phyloP scores from a whole-genome alignment of 1,140 invertebrate species.

The Copidosoma floridanum region DNA sequence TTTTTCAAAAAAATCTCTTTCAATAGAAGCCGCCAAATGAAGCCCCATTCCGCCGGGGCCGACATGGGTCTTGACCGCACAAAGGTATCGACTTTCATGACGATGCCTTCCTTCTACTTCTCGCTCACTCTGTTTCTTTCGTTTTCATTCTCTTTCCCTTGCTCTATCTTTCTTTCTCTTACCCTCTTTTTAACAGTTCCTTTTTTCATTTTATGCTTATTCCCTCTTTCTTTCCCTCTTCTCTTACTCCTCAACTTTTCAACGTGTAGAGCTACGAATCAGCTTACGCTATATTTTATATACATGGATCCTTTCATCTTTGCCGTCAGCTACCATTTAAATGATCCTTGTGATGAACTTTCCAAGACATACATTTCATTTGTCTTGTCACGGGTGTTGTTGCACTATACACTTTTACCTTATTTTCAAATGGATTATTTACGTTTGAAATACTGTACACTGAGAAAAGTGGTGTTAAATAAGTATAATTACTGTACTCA shows the following conservation, averaged over 20 bases:
- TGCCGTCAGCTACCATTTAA: conserved; percentile 39
- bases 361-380: conserved; percentile 45
- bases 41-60: conserved; percentile 19
- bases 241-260: conserved; percentile 3
- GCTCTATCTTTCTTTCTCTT: conserved; percentile 30
- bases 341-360: conserved; percentile 39
- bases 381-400: conserved; percentile 47
- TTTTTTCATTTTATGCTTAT: no score
- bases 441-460: no score
- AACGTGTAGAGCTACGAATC: not conserved
- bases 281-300: not conserved
- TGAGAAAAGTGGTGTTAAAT: no score
- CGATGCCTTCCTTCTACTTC: conserved; percentile 21
- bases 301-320: conserved; percentile 44
- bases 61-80: conserved; percentile 35
- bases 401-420: no score
- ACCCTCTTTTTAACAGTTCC: conserved; percentile 34
- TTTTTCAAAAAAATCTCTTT: conserved; percentile 33
- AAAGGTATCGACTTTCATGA: conserved; percentile 41
- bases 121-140: conserved; percentile 34
- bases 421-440: no score
- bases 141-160: not conserved
- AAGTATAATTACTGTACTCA: no score
- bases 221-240: conserved; percentile 29
- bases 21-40: not conserved